Base-by-base conservation (phyloP, 2,888 invertebrate species). In the Apamea anceps region DNA sequence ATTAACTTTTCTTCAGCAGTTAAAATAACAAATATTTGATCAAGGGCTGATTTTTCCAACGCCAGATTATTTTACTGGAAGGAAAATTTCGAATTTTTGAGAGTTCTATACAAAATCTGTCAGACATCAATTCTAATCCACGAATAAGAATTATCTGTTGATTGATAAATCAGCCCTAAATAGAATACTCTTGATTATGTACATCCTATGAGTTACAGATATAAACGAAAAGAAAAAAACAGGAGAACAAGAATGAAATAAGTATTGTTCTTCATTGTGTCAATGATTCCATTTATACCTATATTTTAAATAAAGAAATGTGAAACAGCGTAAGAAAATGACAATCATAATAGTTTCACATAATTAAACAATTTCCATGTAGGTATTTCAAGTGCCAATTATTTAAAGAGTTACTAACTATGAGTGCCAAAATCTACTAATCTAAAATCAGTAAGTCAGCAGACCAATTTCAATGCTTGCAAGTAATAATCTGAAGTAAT, bases 401-500 rank as follows among this genome's bases (percentile, higher is more conserved):
- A 32, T 32, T 70, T 48, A 13, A 37, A 48, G 21, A 70, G 65
- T 60, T 57, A 48, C n/a, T 18, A 25, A 70, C 7, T 57, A 66
- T 21, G 21, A 60, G 68, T 66, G 66, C 66, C 66, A 76, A 76
- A 70, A 76, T 21, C 10, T 15, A 51, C 21, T 13, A n/a, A 76
- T 66, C 25, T 71, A 10, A 51, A 18, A 60, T 71, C 15, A 25
- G 21, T 54, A 32, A 70, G 70, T 15, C 3, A 25, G 15, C 15
- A 28, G 25, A n/a, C 15, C 7, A 25, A 70, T 72, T 73, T 57
- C 45, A 8, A 25, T 28, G 6, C 32, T 28, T 25, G 54, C 5
- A 57, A 48, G 21, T 57, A 80, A 32, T 57, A 70, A 75, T 75
- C 28, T 65, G 8, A 8, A 65, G 25, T 21, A 37, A 79, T 45